These are phyloP conservation scores for Chelmon rostratus DNA, from an alignment of 2,797 vertebrate genomes.

Conservation along the genomic window DNA sequence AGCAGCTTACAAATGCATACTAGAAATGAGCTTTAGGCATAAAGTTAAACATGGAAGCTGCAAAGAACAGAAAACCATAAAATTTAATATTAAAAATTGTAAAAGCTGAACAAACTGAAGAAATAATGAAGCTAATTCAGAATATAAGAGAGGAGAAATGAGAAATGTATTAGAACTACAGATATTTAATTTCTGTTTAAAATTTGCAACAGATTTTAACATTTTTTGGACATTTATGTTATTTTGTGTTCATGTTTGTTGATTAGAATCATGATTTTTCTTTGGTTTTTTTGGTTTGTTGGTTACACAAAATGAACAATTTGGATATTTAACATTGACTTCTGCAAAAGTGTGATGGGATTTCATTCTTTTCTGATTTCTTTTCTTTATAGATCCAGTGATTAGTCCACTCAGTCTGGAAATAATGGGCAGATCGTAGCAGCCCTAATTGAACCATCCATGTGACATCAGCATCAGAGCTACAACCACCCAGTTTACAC, in stretches of 20 bases:
- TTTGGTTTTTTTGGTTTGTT: not conserved
- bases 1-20: not conserved
- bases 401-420: not conserved
- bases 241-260: not conserved
- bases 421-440: not conserved
- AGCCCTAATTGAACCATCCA: conserved; percentile 31
- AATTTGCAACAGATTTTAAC: not conserved
- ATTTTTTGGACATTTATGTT: not conserved
- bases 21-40: not conserved
- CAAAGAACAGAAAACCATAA: not conserved
- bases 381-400: not conserved
- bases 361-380: not conserved
- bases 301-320: not conserved
- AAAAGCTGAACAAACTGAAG: not conserved
- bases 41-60: not conserved
- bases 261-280: not conserved
- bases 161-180: not conserved
- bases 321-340: not conserved
- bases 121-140: not conserved
- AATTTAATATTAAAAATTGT: not conserved
- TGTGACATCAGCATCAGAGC: conserved; percentile 37
- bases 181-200: not conserved
- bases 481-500: conserved; percentile 37
- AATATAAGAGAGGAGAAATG: not conserved
- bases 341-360: not conserved